Evolutionary conservation across 2,797 vertebrate genomes (phyloP).

Genomic region (Rhabdomys pumilio): DNA sequence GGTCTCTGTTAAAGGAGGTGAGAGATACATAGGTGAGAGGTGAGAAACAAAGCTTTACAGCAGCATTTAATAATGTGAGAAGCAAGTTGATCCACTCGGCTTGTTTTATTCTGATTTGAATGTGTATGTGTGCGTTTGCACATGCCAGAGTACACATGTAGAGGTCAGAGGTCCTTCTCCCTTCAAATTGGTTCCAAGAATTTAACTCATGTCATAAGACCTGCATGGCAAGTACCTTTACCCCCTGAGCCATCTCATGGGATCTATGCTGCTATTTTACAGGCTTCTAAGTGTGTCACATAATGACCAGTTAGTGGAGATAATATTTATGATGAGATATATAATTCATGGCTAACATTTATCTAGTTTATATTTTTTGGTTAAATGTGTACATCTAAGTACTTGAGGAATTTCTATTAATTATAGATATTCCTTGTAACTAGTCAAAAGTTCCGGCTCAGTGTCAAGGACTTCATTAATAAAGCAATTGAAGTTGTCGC

Average conservation of each 20-base stretch:
- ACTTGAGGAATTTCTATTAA: conserved; percentile 53
- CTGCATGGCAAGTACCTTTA: not conserved
- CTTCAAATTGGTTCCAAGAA: not conserved
- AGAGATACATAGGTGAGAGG: not conserved
- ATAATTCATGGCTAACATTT: conserved; percentile 33
- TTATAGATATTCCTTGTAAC: conserved; percentile 59
- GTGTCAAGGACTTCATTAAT: conserved; percentile 74
- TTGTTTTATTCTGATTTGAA: not conserved
- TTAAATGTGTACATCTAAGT: conserved; percentile 36
- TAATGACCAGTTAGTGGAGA: conserved; percentile 19
- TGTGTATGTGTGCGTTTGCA: too few species aligned
- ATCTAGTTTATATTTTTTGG: conserved; percentile 51
- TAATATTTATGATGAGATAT: conserved; percentile 8
- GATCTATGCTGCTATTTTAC: not conserved
- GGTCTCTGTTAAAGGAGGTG: conserved; percentile 12
- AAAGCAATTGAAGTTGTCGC: conserved; percentile 60
- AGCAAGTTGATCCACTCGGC: not conserved
- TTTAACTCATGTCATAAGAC: not conserved
- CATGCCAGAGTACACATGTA: not conserved
- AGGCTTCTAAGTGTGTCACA: conserved; percentile 40
- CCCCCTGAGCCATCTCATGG: not conserved
- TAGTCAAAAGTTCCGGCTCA: conserved; percentile 64
- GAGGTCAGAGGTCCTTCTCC: not conserved
- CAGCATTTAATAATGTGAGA: not conserved
- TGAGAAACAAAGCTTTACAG: conserved; percentile 40